Percentiles rank a stretch among this genome's conserved stretches.
These are phyloP conservation scores for Helicoverpa armigera DNA, from an alignment of 1,140 invertebrate genomes.

Conservation along the genomic window DNA sequence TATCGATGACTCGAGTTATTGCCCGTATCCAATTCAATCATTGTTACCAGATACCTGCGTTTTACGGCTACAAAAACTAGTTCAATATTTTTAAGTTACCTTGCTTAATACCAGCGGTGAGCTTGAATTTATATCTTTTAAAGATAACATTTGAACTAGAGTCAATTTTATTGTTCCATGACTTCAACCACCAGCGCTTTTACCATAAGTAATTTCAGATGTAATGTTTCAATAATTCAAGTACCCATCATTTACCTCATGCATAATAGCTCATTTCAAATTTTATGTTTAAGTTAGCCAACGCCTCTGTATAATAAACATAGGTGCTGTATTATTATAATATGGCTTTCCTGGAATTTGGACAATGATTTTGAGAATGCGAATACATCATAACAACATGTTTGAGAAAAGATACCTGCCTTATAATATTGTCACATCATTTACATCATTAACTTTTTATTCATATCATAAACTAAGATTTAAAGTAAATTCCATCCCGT, in stretches of 20 bases:
- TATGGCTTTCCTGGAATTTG: constrained; percentile 7
- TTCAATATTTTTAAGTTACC: background rate
- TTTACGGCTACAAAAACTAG: background rate
- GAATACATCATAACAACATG: background rate
- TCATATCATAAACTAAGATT: background rate
- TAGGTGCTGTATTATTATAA: constrained; percentile 4
- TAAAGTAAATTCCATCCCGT: constrained; percentile 14
- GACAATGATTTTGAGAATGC: background rate
- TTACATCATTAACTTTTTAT: background rate
- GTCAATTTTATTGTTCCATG: background rate
- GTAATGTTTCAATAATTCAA: background rate
- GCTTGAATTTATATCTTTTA: background rate
- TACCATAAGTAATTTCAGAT: background rate
- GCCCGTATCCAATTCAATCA: constrained; percentile 12
- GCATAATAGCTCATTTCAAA: background rate
- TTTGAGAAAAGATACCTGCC: too few relatives aligned
- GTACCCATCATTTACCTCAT: background rate
- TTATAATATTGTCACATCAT: constrained; percentile 4
- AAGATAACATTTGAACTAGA: background rate
- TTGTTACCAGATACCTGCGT: constrained; percentile 7
- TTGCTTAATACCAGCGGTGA: background rate
- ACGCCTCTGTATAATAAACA: constrained; percentile 26
- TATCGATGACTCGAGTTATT: constrained; percentile 17
- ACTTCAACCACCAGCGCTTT: background rate
- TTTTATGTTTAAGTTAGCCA: constrained; percentile 2